Conservation (phyloP, 2,113 vertebrate species). For the Zapornia atra region DNA sequence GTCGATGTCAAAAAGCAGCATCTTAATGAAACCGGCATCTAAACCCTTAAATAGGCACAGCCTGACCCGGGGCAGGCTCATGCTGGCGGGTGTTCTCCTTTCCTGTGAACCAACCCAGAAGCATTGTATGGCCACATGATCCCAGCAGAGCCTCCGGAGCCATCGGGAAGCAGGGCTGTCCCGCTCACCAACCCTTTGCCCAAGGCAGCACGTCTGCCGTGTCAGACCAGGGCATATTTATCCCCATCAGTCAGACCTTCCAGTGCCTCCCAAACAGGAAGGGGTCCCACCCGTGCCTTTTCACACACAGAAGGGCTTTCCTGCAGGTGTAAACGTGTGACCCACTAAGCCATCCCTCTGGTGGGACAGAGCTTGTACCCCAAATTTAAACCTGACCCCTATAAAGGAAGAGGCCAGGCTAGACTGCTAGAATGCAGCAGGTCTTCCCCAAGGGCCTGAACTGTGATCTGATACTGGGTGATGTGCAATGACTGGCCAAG, state of each 20-base stretch:
- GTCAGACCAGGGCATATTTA: neutral
- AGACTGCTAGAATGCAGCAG: neutral
- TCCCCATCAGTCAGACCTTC: neutral
- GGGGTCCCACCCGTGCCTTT: neutral
- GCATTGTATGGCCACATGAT: neutral
- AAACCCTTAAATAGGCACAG: neutral
- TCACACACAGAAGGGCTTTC: neutral
- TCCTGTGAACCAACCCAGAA: accelerated
- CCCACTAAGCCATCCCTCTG: neutral
- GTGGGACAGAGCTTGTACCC: neutral
- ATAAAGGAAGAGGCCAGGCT: neutral
- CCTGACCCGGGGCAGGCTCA: neutral
- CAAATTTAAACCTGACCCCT: constrained; percentile 18
- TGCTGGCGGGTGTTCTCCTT: neutral
- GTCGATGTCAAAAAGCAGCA: neutral
- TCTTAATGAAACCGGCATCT: neutral
- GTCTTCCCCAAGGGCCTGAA: constrained; percentile 3
- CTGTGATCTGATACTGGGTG: neutral
- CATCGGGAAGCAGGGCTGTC: neutral
- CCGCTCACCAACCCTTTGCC: neutral
- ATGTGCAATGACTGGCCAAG: neutral
- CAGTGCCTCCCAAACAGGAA: neutral
- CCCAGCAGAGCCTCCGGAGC: neutral
- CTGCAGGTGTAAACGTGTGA: neutral
- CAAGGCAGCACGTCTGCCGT: neutral